Conservation (phyloP, 1,140 invertebrate genomes). For the Ceratina australensis region DNA sequence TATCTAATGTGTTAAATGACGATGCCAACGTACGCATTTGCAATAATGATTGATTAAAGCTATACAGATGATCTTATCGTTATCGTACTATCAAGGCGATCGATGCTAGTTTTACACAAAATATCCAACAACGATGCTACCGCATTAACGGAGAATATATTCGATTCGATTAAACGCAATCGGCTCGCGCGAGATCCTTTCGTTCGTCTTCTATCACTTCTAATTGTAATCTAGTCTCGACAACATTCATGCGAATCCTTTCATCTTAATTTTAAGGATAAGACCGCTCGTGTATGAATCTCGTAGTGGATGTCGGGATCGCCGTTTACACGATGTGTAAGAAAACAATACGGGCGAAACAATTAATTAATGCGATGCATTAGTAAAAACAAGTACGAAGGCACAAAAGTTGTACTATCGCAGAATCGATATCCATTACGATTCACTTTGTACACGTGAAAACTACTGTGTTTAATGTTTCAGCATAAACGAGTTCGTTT, state of each 20-base stretch:
- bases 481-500: constrained; percentile 1
- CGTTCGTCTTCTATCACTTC: background rate
- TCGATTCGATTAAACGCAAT: constrained; percentile 10
- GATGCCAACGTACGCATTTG: constrained; percentile 52
- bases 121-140: constrained; percentile 41
- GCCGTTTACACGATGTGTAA: background rate
- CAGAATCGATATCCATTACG: constrained; percentile 4
- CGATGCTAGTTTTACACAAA: constrained; percentile 45
- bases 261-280: background rate
- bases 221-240: background rate
- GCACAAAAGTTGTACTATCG: background rate
- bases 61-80: constrained; percentile 45
- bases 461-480: constrained; percentile 17
- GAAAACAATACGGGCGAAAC: background rate
- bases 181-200: background rate
- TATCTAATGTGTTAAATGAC: constrained; percentile 51
- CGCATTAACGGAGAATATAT: constrained; percentile 47
- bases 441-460: background rate
- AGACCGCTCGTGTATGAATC: background rate
- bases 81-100: constrained; percentile 40
- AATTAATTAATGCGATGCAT: background rate
- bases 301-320: constrained; percentile 12
- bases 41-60: constrained; percentile 55
- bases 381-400: background rate
- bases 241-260: background rate